Evolutionary conservation across 2,113 vertebrate species (phyloP).

Genomic region (Platichthys stellatus): DNA sequence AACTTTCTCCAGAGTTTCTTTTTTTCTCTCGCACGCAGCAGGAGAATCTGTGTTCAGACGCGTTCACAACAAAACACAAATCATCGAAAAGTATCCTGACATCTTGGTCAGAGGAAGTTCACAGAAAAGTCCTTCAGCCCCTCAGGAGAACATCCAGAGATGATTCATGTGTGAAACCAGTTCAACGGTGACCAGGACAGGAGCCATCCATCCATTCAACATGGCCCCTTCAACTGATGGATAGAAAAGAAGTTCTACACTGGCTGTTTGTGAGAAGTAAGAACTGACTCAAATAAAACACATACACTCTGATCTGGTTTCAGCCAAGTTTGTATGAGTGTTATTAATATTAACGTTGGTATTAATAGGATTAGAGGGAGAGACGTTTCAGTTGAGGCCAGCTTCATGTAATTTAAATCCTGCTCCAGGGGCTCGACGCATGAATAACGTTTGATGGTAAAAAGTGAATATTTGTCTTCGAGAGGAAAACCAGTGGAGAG

Average conservation of each 20-base stretch:
- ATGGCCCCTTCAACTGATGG: neutral
- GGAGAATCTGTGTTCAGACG: too few relatives aligned
- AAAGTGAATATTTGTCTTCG: neutral
- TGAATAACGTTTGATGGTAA: conserved; percentile 7
- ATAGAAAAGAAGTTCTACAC: neutral
- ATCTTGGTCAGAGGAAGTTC: too few relatives aligned
- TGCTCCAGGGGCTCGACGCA: neutral
- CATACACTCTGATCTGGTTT: neutral
- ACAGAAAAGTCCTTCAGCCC: too few relatives aligned
- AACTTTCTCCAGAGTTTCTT: too few relatives aligned
- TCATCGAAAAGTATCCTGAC: too few relatives aligned
- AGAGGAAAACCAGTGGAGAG: neutral
- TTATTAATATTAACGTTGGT: neutral
- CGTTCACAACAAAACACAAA: too few relatives aligned
- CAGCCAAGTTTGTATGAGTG: neutral
- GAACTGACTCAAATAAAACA: neutral
- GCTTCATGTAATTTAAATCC: neutral
- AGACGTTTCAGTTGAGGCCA: neutral
- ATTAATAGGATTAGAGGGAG: neutral
- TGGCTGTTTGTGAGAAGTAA: too few relatives aligned
- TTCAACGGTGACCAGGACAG: too few relatives aligned
- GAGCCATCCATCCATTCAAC: too few relatives aligned
- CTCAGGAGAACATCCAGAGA: too few relatives aligned
- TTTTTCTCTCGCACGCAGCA: too few relatives aligned
- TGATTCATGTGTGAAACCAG: too few relatives aligned